Conservation (phyloP, 2,888 invertebrate genomes). For the Torymus aiolomorphi region DNA sequence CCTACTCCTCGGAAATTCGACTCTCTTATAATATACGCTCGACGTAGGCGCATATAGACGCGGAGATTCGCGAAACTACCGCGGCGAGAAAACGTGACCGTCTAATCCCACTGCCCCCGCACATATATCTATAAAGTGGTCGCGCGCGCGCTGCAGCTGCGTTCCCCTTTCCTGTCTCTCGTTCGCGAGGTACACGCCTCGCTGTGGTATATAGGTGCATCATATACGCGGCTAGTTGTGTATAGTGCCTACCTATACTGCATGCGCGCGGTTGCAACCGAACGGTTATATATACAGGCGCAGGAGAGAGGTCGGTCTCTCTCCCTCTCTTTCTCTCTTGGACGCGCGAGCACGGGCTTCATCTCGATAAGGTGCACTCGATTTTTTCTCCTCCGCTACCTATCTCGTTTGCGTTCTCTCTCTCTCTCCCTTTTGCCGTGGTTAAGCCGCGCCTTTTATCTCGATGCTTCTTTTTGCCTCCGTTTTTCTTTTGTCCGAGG, state of each 20-base stretch:
- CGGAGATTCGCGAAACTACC: too few relatives aligned
- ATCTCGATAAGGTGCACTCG: slow-evolving; percentile 26
- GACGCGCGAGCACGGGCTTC: neutral
- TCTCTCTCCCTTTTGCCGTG: neutral
- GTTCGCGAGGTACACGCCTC: neutral
- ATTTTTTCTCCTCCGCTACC: neutral
- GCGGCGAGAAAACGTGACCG: slow-evolving; percentile 27
- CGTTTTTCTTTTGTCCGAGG: neutral
- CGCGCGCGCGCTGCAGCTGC: neutral
- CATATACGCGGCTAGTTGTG: too few relatives aligned
- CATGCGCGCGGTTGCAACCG: neutral
- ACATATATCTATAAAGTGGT: neutral
- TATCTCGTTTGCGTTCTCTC: neutral
- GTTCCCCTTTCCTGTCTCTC: neutral
- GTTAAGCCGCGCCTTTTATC: too few relatives aligned
- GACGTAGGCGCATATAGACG: neutral
- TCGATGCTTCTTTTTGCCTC: too few relatives aligned
- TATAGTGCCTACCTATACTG: neutral
- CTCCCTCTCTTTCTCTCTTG: slow-evolving; percentile 8
- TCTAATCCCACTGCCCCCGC: slow-evolving; percentile 21
- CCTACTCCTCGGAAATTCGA: too few relatives aligned
- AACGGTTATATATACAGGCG: slow-evolving; percentile 7
- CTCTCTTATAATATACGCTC: neutral
- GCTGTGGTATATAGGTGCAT: too few relatives aligned
- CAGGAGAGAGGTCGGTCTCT: slow-evolving; percentile 36